phyloP scores from a whole-genome alignment of 2,888 invertebrate genomes.

The Schrankia costaestrigalis region DNA sequence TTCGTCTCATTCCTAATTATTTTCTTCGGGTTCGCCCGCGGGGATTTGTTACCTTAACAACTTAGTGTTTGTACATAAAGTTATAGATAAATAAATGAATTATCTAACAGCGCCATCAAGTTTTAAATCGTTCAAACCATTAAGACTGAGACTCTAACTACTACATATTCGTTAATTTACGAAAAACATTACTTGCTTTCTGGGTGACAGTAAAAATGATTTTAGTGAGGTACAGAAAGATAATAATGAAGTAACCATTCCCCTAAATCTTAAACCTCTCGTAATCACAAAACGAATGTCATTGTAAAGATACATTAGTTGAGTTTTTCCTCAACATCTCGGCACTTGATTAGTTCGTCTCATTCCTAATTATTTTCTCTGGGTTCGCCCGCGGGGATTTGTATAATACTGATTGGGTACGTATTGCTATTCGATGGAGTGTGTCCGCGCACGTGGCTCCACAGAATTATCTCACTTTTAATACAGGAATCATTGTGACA shows the following conservation, averaged over 20 bases:
- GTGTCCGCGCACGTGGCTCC: slow-evolving; percentile 67
- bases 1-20: slow-evolving; percentile 69
- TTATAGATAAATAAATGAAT: no score
- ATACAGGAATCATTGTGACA: slow-evolving; percentile 37
- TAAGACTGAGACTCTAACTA: no score
- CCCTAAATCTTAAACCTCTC: slow-evolving; percentile 20
- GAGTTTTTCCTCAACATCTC: slow-evolving; percentile 64
- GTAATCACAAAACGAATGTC: slow-evolving; percentile 38
- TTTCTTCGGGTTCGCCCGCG: slow-evolving; percentile 59
- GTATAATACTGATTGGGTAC: slow-evolving; percentile 79
- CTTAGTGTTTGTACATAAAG: no score
- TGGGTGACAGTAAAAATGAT: no score
- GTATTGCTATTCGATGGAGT: slow-evolving; percentile 77
- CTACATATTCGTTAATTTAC: no score
- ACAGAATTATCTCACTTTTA: slow-evolving; percentile 54
- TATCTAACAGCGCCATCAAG: no score
- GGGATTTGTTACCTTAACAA: no score
- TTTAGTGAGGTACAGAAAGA: neutral
- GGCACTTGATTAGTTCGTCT: slow-evolving; percentile 70
- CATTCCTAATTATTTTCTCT: slow-evolving; percentile 72
- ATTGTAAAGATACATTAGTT: slow-evolving; percentile 28
- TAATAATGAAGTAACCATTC: neutral
- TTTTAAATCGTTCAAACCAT: no score
- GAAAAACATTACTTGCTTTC: no score
- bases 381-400: slow-evolving; percentile 64